These are phyloP conservation scores for Anastatus disparis DNA, from an alignment of 1,140 invertebrate genomes.

Conservation along the genomic window DNA sequence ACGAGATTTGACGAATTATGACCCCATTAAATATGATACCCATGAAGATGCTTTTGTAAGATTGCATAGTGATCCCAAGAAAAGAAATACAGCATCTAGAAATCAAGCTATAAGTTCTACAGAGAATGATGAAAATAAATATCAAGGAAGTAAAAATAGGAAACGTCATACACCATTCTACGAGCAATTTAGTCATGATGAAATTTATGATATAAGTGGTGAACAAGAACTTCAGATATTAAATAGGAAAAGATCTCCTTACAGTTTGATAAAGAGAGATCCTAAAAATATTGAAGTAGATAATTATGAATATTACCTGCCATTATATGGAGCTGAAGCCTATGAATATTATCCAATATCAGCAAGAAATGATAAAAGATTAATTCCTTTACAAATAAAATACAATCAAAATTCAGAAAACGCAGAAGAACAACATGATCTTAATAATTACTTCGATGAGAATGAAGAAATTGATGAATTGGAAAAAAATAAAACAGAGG, in stretches of 20 bases:
- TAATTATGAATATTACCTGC: not conserved
- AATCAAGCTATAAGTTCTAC: not conserved
- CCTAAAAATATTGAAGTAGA: not conserved
- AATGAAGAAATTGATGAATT: not conserved
- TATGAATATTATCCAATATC: not conserved
- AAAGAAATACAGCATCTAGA: too few relatives aligned
- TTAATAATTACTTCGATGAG: too few relatives aligned
- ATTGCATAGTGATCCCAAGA: too few relatives aligned
- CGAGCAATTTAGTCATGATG: not conserved
- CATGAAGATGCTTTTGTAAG: not conserved
- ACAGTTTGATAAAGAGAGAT: not conserved
- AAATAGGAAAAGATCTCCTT: constrained; percentile 10
- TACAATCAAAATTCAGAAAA: not conserved
- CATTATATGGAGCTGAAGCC: not conserved
- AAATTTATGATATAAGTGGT: not conserved
- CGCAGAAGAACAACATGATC: too few relatives aligned
- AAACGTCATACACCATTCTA: not conserved
- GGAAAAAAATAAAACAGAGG: too few relatives aligned
- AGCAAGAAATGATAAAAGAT: not conserved
- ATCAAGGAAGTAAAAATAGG: not conserved
- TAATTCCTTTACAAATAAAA: not conserved
- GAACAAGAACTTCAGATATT: constrained; percentile 10
- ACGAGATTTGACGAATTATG: constrained; percentile 35
- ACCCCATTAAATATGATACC: not conserved
- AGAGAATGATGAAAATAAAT: not conserved